Conservation (phyloP, 2,113 vertebrate genomes). For the Odontesthes bonariensis region DNA sequence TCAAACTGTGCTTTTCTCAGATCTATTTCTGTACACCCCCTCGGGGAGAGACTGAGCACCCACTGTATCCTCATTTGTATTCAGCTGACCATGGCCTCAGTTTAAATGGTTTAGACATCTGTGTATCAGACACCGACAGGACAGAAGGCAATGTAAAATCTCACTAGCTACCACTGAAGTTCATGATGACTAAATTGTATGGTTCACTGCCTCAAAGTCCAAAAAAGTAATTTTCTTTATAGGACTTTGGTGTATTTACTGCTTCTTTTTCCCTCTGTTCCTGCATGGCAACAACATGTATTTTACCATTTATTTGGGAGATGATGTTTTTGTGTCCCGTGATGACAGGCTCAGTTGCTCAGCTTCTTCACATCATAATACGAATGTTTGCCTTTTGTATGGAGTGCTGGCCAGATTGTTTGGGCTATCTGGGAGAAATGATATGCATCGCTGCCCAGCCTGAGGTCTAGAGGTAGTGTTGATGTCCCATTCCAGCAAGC, state of each 20-base stretch:
- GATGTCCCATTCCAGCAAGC: conserved; percentile 95
- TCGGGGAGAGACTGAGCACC: conserved; percentile 66
- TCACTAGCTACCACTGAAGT: conserved; percentile 54
- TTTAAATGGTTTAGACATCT: conserved; percentile 80
- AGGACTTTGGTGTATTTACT: conserved; percentile 95
- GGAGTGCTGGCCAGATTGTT: conserved; percentile 93
- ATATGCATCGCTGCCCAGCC: conserved; percentile 90
- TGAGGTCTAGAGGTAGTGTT: conserved; percentile 88
- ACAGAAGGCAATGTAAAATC: conserved; percentile 51
- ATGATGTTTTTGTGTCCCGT: conserved; percentile 84
- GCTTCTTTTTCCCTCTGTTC: conserved; percentile 87
- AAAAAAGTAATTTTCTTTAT: conserved; percentile 87
- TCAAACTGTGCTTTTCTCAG: conserved; percentile 82
- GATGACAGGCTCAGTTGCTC: conserved; percentile 83
- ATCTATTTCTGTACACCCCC: conserved; percentile 75
- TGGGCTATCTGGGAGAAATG: conserved; percentile 91
- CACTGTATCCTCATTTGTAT: conserved; percentile 82
- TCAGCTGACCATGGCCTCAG: conserved; percentile 79
- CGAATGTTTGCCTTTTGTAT: conserved; percentile 92
- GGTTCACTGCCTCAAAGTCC: conserved; percentile 36
- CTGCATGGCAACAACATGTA: conserved; percentile 88
- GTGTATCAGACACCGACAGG: conserved; percentile 52
- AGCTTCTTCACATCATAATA: conserved; percentile 80
- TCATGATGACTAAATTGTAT: conserved; percentile 45
- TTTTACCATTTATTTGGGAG: conserved; percentile 89